Evolutionary conservation across 2,797 vertebrate species (phyloP), one percentile per base, ranked within the genome.

Genomic region (Notolepis coatsorum): DNA sequence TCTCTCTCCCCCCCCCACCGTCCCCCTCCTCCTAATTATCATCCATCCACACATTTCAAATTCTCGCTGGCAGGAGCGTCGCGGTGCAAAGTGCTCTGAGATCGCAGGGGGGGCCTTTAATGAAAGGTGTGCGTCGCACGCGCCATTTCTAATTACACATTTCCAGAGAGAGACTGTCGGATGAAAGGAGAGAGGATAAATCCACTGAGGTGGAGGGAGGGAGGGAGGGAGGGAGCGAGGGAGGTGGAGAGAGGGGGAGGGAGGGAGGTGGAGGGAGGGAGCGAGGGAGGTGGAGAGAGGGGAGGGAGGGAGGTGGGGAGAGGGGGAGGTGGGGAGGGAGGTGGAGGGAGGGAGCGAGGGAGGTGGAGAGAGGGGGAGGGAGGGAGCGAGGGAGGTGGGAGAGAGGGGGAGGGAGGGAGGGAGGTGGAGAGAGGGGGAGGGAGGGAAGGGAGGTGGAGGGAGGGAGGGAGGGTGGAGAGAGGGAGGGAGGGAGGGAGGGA

Each of bases 131-230:
- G 68, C 52, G 61, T 41, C 62, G 6, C n/a, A n/a, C n/a, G 76
- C 69, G 54, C 55, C 59, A 64, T 80, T 81, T 83, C 55, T 55
- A 68, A 75, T 80, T 70, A 76, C 56, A 71, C 75, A 54, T 64
- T 51, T 28, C 7, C 10, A 46, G 38, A 52, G 59, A 42, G 51
- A 12, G 30, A 38, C 67, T 65, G 46, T 76, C 58, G 55, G 74
- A 82, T 81, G 60, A 82, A 80, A 77, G 43, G 59, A 73, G 60
- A 52, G 35, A 57, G 37, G 46, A 73, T 68, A 69, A 74, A 73
- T 81, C 64, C 39, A 62, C 42, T 18, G 65, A 41, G 55, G 65
- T 52, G 17, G 23, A 12, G 12, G 30, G 47, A 7, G 50, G 13
- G 43, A 9, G 27, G 28, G 50, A 21, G 25, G 63, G 30, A 48